phyloP scores from a whole-genome alignment of 2,113 vertebrate species.

The Tichodroma muraria region DNA sequence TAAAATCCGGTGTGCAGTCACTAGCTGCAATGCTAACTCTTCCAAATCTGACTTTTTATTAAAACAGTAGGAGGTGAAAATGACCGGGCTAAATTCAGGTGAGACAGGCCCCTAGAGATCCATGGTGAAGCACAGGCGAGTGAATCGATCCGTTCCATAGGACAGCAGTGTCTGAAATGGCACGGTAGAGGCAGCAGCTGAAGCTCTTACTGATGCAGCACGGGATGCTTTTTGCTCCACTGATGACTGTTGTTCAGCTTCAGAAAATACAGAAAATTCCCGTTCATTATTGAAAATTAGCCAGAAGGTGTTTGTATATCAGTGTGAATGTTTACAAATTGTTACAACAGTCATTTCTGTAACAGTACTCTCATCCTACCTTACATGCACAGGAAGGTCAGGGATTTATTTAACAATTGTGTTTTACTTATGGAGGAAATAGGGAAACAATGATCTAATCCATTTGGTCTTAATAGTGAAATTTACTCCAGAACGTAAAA shows the following conservation, averaged over 20 bases:
- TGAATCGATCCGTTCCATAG: conserved; percentile 10
- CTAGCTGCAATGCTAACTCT: background rate
- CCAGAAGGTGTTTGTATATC: background rate
- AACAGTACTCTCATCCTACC: background rate
- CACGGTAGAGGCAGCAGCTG: conserved; percentile 26
- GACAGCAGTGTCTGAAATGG: conserved; percentile 9
- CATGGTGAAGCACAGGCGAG: background rate
- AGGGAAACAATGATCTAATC: conserved; percentile 23
- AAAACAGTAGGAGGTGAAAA: background rate
- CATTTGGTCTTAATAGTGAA: conserved; percentile 23
- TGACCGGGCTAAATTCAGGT: conserved; percentile 8
- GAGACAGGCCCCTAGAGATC: conserved; percentile 5
- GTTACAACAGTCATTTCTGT: background rate
- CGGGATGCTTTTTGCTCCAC: background rate
- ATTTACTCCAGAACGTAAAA: conserved; percentile 38
- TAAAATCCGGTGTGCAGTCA: background rate
- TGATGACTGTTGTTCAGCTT: background rate
- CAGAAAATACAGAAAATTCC: background rate
- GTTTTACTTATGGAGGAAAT: conserved; percentile 25
- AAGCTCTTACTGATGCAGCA: background rate
- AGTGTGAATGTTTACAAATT: background rate
- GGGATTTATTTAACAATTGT: conserved; percentile 14
- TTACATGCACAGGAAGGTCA: conserved; percentile 11
- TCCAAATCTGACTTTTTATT: conserved; percentile 5
- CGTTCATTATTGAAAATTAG: background rate